Percentiles rank a stretch among this genome's conserved stretches.
phyloP scores from a whole-genome alignment of 2,797 vertebrate species.

The Lophotriccus pileatus region DNA sequence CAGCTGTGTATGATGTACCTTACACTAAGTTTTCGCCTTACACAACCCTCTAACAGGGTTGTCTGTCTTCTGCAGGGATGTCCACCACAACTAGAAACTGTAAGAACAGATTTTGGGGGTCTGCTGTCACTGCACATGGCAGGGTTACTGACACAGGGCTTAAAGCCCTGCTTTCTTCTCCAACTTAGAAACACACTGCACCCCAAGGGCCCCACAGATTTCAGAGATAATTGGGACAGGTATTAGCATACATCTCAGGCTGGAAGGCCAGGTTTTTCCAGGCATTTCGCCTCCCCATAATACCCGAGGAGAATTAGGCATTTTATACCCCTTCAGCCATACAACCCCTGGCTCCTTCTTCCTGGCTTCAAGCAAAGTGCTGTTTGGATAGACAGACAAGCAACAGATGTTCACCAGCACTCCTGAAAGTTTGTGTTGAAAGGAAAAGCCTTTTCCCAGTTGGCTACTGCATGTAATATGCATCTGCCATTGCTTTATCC shows the following conservation, averaged over 20 bases:
- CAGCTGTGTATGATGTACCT: not conserved
- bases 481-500: rapidly evolving
- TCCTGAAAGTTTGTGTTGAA: not conserved
- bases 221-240: rapidly evolving
- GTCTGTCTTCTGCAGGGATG: not conserved
- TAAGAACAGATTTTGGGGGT: not conserved
- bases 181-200: rapidly evolving
- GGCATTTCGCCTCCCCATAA: not conserved
- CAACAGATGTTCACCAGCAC: not conserved
- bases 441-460: not conserved
- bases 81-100: not conserved
- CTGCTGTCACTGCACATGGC: not conserved
- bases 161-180: not conserved
- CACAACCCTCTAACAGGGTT: not conserved
- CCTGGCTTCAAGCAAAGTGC: not conserved
- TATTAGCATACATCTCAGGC: rapidly evolving
- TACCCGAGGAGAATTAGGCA: rapidly evolving
- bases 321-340: rapidly evolving
- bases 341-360: rapidly evolving
- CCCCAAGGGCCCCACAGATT: not conserved
- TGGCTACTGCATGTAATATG: not conserved
- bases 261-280: not conserved
- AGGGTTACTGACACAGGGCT: not conserved
- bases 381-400: not conserved
- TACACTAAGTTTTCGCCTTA: not conserved